Evolutionary conservation across 2,888 invertebrate species (phyloP).

Genomic region (Phengaris arion): DNA sequence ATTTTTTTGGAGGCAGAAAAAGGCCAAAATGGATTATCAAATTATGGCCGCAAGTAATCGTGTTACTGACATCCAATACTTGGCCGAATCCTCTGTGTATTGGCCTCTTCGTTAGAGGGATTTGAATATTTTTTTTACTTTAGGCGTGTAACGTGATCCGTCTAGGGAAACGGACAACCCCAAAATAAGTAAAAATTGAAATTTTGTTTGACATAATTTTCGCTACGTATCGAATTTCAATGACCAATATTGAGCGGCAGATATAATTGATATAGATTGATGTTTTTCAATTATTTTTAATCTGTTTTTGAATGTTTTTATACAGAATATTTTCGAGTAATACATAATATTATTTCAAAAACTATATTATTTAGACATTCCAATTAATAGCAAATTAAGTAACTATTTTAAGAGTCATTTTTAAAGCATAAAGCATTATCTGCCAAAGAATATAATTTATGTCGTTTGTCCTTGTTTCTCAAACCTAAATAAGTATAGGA

Average conservation of each 20-base stretch:
- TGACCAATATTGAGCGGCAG: constrained; percentile 1
- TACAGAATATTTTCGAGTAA: neutral
- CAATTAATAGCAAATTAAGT: too few species aligned
- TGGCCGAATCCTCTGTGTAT: constrained; percentile 69
- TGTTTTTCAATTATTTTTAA: neutral
- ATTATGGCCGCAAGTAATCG: constrained; percentile 77
- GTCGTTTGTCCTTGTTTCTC: neutral
- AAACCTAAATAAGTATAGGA: neutral
- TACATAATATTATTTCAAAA: too few species aligned
- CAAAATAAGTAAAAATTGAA: constrained; percentile 64
- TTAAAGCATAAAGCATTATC: too few species aligned
- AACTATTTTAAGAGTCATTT: too few species aligned
- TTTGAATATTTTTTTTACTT: constrained; percentile 67
- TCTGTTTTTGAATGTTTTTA: neutral
- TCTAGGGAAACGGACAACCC: constrained; percentile 67
- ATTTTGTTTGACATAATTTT: constrained; percentile 51
- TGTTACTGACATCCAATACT: constrained; percentile 76
- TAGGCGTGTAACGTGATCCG: constrained; percentile 70
- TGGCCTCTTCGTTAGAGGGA: constrained; percentile 74
- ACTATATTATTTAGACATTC: too few species aligned
- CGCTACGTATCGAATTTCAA: constrained; percentile 15
- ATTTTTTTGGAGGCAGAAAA: constrained; percentile 56
- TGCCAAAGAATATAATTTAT: neutral
- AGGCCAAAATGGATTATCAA: constrained; percentile 66
- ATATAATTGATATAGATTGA: neutral